Percentiles rank a stretch among this genome's conserved stretches.
Evolutionary conservation across 1,140 invertebrate species (phyloP).

Genomic region (Metopolophium dirhodum): DNA sequence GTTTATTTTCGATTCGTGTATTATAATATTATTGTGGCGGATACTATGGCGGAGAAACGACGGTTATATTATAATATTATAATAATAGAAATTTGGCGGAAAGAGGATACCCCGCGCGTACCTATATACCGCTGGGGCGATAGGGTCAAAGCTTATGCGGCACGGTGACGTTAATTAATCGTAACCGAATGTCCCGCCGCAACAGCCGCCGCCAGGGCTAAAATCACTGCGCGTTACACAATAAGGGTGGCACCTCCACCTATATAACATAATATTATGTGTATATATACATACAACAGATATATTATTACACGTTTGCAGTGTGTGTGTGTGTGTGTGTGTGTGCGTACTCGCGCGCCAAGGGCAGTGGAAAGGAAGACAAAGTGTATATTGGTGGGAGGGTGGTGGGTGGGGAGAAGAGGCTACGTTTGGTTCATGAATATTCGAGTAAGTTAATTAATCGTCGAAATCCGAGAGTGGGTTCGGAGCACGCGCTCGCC

Average conservation of each 20-base stretch:
- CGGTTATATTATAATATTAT: neutral
- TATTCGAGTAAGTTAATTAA: conserved; percentile 32
- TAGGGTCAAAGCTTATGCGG: conserved; percentile 9
- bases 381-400: neutral
- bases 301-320: neutral
- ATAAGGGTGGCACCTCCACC: neutral
- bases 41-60: neutral
- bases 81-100: neutral
- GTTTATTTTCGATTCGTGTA: no score
- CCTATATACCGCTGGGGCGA: neutral
- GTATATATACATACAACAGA: neutral
- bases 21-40: neutral
- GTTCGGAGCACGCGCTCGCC: neutral
- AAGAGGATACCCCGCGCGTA: neutral
- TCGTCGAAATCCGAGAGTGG: conserved; percentile 17
- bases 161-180: neutral
- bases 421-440: conserved; percentile 15
- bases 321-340: no score
- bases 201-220: neutral
- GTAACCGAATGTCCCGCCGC: neutral
- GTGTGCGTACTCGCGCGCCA: neutral
- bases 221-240: neutral
- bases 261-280: neutral
- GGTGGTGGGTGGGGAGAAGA: neutral
- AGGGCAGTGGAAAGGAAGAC: neutral